phyloP scores from a whole-genome alignment of 2,797 vertebrate genomes.

The Acanthis flammea region DNA sequence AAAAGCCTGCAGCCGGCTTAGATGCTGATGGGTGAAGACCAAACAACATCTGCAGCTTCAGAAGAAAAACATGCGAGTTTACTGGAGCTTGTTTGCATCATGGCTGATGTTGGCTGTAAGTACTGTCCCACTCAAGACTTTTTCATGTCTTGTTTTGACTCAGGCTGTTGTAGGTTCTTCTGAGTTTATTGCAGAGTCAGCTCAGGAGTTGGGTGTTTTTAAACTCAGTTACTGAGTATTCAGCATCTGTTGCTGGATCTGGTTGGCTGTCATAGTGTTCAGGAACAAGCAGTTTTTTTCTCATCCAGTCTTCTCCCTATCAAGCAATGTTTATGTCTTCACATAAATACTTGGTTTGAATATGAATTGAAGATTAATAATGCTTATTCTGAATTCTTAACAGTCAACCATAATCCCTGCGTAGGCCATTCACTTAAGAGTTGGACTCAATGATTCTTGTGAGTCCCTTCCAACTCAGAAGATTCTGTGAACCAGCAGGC shows the following conservation, averaged over 20 bases:
- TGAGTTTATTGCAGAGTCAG: neutral
- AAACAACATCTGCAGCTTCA: neutral
- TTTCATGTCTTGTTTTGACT: neutral
- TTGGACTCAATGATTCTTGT: neutral
- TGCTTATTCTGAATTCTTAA: neutral
- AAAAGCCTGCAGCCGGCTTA: neutral
- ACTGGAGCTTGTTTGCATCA: neutral
- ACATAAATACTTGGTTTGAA: neutral
- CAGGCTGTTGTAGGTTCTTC: neutral
- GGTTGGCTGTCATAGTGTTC: neutral
- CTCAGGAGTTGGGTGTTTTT: neutral
- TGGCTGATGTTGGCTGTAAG: neutral
- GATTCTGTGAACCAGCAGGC: neutral
- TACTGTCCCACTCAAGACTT: neutral
- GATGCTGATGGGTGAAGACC: neutral
- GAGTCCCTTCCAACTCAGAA: neutral
- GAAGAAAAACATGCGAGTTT: neutral
- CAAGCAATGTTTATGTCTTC: neutral
- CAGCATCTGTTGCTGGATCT: neutral
- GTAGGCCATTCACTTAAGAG: neutral
- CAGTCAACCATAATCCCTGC: neutral
- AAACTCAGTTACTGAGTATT: neutral
- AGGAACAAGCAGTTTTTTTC: neutral
- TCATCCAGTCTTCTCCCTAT: neutral
- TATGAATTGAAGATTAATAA: neutral